These are phyloP conservation scores for Neomonachus schauinslandi DNA, from an alignment of 2,113 vertebrate species.

Conservation along the genomic window DNA sequence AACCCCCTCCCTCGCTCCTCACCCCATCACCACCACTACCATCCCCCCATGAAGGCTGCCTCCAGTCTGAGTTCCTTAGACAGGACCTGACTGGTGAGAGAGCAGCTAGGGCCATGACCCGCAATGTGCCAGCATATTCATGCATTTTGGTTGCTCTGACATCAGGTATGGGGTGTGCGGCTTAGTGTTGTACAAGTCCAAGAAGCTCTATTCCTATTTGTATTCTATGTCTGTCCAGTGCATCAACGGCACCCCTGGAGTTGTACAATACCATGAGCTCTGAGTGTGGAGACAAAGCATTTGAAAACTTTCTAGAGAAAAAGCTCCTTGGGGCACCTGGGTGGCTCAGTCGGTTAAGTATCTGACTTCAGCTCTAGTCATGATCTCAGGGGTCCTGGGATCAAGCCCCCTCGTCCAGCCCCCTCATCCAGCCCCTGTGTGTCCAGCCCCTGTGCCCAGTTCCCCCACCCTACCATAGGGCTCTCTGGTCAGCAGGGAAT, in stretches of 20 bases:
- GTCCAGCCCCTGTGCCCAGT: background rate
- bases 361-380: background rate
- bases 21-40: background rate
- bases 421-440: background rate
- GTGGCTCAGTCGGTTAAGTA: background rate
- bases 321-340: background rate
- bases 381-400: background rate
- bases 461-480: background rate
- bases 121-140: background rate
- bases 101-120: background rate
- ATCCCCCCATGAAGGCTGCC: background rate
- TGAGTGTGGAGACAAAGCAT: constrained; percentile 16
- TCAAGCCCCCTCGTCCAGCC: background rate
- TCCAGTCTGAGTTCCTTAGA: background rate
- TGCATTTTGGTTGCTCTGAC: background rate
- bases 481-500: background rate
- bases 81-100: background rate
- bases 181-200: background rate
- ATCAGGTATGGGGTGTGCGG: background rate
- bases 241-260: background rate
- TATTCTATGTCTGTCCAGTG: background rate
- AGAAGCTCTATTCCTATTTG: background rate
- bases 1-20: background rate
- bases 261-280: background rate
- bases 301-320: constrained; percentile 53